A percentile compares a stretch with the other conserved stretches of the same genome.
These are phyloP conservation scores for Lepidotrigona ventralis DNA, from an alignment of 1,140 invertebrate species.

Conservation along the genomic window DNA sequence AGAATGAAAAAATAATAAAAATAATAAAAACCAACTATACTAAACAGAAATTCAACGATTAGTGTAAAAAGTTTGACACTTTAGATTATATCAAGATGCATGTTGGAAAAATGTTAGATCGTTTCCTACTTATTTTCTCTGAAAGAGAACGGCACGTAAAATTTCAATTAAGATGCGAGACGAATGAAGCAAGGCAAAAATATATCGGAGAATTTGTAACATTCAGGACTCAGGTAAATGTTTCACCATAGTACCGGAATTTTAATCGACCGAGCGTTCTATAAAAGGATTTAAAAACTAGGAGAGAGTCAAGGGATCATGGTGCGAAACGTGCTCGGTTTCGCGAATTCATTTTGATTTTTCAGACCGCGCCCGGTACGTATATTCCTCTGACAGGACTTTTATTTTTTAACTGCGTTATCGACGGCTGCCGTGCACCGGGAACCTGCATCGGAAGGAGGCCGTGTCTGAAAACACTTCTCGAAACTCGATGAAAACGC, in stretches of 20 bases:
- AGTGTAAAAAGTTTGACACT: not conserved
- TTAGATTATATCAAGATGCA: not conserved
- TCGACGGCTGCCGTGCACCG: slow-evolving; percentile 1
- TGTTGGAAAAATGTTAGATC: no score
- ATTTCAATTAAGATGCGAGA: not conserved
- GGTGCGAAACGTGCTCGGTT: not conserved
- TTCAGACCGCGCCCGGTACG: no score
- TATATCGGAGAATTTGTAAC: not conserved
- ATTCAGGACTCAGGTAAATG: no score
- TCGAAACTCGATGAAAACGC: slow-evolving; percentile 31
- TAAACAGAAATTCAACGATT: no score
- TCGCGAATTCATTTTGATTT: slow-evolving; percentile 5
- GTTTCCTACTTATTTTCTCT: not conserved
- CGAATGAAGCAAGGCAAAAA: not conserved
- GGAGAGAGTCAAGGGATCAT: not conserved
- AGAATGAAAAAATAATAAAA: no score
- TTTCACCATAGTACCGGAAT: not conserved
- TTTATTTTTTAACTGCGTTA: slow-evolving; percentile 25
- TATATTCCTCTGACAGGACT: not conserved
- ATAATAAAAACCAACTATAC: no score
- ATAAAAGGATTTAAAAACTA: slow-evolving; percentile 11
- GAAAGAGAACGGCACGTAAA: no score
- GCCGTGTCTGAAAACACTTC: not conserved
- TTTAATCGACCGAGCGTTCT: not conserved
- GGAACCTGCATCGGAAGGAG: not conserved